phyloP scores from a whole-genome alignment of 2,113 vertebrate genomes.

The Saccopteryx leptura region DNA sequence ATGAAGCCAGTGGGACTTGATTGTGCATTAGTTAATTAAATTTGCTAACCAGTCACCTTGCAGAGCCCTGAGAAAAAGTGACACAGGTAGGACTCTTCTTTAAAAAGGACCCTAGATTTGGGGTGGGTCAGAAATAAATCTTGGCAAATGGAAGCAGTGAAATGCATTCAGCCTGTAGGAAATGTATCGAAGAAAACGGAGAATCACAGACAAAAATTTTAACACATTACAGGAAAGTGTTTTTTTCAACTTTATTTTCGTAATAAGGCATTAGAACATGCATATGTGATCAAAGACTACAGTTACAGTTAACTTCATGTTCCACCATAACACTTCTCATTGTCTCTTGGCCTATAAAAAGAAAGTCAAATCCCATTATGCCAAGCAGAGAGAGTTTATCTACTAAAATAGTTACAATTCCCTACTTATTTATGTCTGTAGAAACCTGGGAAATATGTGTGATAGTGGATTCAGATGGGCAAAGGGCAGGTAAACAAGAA shows the following conservation, averaged over 20 bases:
- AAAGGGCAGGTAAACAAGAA: not conserved
- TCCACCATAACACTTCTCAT: not conserved
- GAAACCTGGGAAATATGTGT: not conserved
- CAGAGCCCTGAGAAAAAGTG: conserved; percentile 50
- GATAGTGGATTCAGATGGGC: not conserved
- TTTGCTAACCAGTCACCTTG: conserved; percentile 70
- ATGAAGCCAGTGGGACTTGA: conserved; percentile 51
- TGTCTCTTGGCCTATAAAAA: not conserved
- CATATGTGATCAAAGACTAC: not conserved
- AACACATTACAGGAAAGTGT: not conserved
- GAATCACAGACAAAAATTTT: not conserved
- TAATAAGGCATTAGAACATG: not conserved
- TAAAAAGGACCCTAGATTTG: not conserved
- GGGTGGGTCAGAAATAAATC: not conserved
- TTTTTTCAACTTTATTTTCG: conserved; percentile 9
- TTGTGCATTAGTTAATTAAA: conserved; percentile 78
- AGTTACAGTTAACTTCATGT: not conserved
- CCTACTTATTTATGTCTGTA: not conserved
- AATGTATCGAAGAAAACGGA: not conserved
- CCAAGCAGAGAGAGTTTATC: not conserved
- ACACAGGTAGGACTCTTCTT: conserved; percentile 22
- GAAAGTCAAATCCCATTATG: not conserved
- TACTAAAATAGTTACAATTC: not conserved
- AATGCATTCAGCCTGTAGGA: not conserved
- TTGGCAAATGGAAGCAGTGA: not conserved